Conservation (phyloP, 2,797 vertebrate genomes). For the Forpus xanthops region DNA sequence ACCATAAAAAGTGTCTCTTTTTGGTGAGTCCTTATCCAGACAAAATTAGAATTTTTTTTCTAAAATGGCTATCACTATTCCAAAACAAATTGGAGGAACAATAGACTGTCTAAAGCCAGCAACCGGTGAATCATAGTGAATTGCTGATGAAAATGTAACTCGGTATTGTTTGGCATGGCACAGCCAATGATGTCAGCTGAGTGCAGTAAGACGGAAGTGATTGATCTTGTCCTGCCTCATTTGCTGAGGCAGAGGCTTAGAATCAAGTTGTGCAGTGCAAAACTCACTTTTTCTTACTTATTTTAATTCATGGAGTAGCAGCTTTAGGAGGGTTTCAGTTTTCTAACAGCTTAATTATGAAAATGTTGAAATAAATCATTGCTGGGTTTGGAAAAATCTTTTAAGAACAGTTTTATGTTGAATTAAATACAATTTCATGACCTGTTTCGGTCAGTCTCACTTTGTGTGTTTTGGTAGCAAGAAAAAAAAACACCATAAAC, state of each 20-base stretch:
- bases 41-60: not conserved
- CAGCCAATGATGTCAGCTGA: not conserved
- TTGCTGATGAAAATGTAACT: not conserved
- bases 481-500: not conserved
- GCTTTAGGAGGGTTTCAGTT: not conserved
- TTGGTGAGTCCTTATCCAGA: not conserved
- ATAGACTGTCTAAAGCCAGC: not conserved
- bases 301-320: not conserved
- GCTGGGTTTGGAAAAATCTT: not conserved
- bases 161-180: not conserved
- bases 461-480: not conserved
- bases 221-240: not conserved
- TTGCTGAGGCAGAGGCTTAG: not conserved
- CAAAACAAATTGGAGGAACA: not conserved
- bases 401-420: not conserved
- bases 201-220: constrained; percentile 7
- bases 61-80: not conserved
- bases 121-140: not conserved
- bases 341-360: not conserved
- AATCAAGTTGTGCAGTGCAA: not conserved
- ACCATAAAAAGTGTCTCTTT: not conserved
- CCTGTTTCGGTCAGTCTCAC: not conserved
- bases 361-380: not conserved
- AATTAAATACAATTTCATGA: not conserved
- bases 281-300: not conserved